Evolutionary conservation across 2,113 vertebrate genomes (phyloP).

Genomic region (Tyrannus savana): DNA sequence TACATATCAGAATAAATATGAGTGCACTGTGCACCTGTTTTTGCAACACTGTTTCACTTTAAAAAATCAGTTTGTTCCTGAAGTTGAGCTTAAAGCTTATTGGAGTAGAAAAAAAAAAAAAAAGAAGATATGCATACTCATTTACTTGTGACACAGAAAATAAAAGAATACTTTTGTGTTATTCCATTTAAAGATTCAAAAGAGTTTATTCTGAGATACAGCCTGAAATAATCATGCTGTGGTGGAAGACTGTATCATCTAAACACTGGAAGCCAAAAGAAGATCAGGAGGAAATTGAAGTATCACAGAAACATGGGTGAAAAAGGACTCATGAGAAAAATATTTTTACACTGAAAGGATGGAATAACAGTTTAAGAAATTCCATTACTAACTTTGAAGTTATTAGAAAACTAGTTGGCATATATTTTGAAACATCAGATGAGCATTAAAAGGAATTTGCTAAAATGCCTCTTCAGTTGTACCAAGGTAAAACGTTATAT

Average conservation of each 20-base stretch:
- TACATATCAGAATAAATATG: background rate
- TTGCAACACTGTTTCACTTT: background rate
- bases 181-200: background rate
- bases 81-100: background rate
- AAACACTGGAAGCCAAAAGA: background rate
- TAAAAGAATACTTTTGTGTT: background rate
- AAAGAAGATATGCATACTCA: background rate
- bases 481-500: fast-evolving
- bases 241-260: background rate
- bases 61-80: background rate
- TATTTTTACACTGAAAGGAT: background rate
- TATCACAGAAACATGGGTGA: background rate
- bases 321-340: background rate
- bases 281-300: background rate
- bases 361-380: background rate
- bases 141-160: background rate
- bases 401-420: background rate
- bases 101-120: background rate
- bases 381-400: background rate
- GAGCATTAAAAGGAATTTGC: background rate
- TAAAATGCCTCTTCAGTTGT: background rate
- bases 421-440: background rate
- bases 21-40: background rate
- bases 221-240: background rate
- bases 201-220: background rate